A percentile compares a stretch with the other conserved stretches of the same genome.
Evolutionary conservation across 2,797 vertebrate genomes (phyloP).

Genomic region (Halcyon smyrnensis): DNA sequence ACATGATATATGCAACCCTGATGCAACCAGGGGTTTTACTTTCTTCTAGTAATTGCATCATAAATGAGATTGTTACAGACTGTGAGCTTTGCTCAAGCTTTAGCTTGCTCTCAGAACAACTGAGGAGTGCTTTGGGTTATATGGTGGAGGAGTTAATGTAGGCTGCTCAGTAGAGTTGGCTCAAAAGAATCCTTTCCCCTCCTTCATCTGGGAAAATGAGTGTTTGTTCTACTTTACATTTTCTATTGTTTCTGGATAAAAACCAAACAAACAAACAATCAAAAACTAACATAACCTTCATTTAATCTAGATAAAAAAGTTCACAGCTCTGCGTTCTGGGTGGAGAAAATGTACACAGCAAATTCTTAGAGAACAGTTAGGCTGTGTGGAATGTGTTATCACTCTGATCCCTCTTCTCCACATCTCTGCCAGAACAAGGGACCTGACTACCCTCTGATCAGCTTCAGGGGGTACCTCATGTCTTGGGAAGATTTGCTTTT

Average conservation of each 20-base stretch:
- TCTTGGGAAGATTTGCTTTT: not conserved
- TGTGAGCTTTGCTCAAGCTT: not conserved
- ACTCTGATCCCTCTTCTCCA: not conserved
- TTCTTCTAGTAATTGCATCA: not conserved
- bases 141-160: not conserved
- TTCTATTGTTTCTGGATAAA: not conserved
- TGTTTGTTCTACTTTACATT: not conserved
- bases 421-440: not conserved
- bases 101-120: not conserved
- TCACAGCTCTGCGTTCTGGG: not conserved
- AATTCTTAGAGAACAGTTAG: not conserved
- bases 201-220: not conserved
- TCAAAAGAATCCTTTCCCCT: not conserved
- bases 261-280: not conserved
- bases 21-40: not conserved
- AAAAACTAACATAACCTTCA: not conserved
- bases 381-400: not conserved
- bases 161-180: not conserved
- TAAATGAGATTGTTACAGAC: not conserved
- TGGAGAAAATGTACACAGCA: not conserved
- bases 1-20: not conserved
- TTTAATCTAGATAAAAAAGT: not conserved
- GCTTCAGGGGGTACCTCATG: not conserved
- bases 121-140: not conserved
- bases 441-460: not conserved